Conservation (phyloP, 2,113 vertebrate species). For the Sylvietta virens region DNA sequence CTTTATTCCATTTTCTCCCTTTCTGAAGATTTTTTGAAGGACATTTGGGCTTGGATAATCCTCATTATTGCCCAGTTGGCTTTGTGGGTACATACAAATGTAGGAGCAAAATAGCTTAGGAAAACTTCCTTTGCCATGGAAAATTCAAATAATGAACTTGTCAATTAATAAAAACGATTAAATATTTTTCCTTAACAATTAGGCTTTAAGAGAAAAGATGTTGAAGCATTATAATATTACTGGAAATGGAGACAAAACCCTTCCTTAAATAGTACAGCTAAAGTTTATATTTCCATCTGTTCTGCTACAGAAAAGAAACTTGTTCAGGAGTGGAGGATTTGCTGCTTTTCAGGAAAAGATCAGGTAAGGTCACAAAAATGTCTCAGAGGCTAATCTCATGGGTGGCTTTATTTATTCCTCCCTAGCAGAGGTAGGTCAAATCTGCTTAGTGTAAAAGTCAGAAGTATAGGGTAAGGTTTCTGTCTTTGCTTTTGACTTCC, state of each 20-base stretch:
- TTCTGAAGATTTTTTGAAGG: background rate
- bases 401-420: background rate
- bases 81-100: background rate
- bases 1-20: background rate
- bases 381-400: background rate
- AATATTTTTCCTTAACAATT: background rate
- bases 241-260: background rate
- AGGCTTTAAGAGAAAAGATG: background rate
- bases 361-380: background rate
- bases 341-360: background rate
- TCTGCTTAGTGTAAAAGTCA: background rate
- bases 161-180: background rate
- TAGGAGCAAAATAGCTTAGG: background rate
- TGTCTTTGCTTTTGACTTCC: background rate
- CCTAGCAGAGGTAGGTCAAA: background rate
- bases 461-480: background rate
- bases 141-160: background rate
- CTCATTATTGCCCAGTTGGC: fast-evolving
- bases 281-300: background rate
- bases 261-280: background rate
- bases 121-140: background rate
- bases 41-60: background rate
- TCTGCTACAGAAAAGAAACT: background rate
- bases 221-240: background rate
- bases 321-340: background rate